Evolutionary conservation across 2,113 vertebrate species (phyloP), one percentile per base, ranked within the genome.

Genomic region (Sialia sialis): DNA sequence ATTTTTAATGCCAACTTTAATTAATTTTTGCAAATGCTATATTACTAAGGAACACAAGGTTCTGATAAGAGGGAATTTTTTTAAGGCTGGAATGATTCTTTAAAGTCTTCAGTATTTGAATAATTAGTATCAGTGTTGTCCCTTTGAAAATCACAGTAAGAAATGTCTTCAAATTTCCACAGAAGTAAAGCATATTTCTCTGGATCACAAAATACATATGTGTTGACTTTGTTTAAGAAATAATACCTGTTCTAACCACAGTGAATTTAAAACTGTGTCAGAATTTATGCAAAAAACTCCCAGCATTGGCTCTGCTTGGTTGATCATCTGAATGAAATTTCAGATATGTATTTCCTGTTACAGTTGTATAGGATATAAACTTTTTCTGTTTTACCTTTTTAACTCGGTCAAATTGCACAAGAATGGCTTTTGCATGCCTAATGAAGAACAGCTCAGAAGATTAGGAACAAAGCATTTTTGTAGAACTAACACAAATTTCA

Each of bases 381-480:
- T 84, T 64, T 83, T 92, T 46, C 64, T 92, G 25, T 20, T 77
- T 67, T 87, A 75, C 58, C 72, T 89, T 93, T 97, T 89, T 70
- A 87, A 91, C 32, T 83, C 69, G 87, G 75, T 92, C 77, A 97
- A 93, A 95, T 95, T 89, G 92, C 93, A 84, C 49, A 81, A 75
- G 79, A 84, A 54, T 22, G 27, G 90, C 95, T 78, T 97, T 97
- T 97, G 91, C 93, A 83, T 95, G 54, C 78, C 82, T 97, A 93
- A 97, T 93, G 93, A 97, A 94, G 91, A 94, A 58, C 52, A 96
- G 91, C 96, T 97, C 90, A 94, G 81, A 96, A 96, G 95, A 94
- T 96, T 84, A 96, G 78, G 91, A 97, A 90, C 87, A 96, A 97
- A 97, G 88, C 39, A 55, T 94, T 94, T 96, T 39, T 89, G 87